phyloP scores from a whole-genome alignment of 2,113 vertebrate genomes.

The Rostratula benghalensis region DNA sequence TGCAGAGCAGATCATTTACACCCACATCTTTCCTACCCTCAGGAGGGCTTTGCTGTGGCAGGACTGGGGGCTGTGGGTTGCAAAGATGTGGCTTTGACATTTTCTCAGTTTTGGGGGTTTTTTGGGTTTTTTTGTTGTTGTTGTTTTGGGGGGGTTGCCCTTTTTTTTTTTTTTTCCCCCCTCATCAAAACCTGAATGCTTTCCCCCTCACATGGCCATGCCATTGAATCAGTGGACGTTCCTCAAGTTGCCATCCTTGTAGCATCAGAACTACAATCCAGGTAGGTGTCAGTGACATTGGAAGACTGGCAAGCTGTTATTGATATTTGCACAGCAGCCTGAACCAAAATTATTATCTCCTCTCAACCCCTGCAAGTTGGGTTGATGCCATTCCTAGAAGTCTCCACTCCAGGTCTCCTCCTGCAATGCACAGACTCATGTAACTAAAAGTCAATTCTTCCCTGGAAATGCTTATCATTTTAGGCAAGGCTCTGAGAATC shows the following conservation, averaged over 20 bases:
- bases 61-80: neutral
- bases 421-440: neutral
- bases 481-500: neutral
- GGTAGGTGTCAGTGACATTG: too few species aligned
- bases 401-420: neutral
- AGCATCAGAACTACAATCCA: neutral
- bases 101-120: neutral
- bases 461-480: neutral
- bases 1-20: neutral
- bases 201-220: neutral
- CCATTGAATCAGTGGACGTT: neutral
- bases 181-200: neutral
- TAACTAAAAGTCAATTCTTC: neutral
- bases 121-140: too few species aligned
- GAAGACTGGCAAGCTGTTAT: neutral
- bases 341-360: neutral
- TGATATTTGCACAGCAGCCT: neutral
- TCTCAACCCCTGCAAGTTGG: neutral
- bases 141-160: too few species aligned
- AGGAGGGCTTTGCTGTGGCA: neutral
- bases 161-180: neutral
- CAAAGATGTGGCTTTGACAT: neutral
- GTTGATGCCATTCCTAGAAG: neutral
- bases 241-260: rapidly evolving
- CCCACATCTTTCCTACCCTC: rapidly evolving